phyloP scores from a whole-genome alignment of 2,113 vertebrate genomes.

The Seriola rivoliana region DNA sequence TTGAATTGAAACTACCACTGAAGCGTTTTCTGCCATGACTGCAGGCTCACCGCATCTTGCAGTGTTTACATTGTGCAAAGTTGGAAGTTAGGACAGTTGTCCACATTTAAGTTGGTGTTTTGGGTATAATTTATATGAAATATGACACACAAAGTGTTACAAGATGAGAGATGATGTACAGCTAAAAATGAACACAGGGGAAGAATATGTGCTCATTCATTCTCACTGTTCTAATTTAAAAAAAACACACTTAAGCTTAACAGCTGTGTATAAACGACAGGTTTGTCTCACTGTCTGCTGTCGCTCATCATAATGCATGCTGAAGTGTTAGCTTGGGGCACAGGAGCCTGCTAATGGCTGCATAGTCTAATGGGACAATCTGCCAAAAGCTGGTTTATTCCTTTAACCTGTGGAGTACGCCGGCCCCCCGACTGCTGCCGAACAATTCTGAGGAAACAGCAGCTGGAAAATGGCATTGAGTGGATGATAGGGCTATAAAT shows the following conservation, averaged over 20 bases:
- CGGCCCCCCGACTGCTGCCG: constrained; percentile 28
- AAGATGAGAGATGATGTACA: not conserved
- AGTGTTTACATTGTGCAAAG: not conserved
- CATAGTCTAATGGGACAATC: constrained; percentile 23
- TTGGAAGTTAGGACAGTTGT: too few species aligned
- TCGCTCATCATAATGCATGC: constrained; percentile 19
- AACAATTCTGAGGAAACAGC: constrained; percentile 65
- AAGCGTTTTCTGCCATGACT: not conserved
- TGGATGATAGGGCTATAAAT: constrained; percentile 49
- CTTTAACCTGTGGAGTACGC: constrained; percentile 53
- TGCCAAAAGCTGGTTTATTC: constrained; percentile 23
- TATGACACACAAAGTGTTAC: not conserved
- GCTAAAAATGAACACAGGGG: too few species aligned
- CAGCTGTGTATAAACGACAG: not conserved
- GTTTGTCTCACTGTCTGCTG: constrained; percentile 3
- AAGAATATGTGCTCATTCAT: not conserved
- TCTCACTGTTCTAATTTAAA: not conserved
- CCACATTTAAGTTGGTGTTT: not conserved
- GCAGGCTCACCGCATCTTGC: not conserved
- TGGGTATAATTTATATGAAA: not conserved
- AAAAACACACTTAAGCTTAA: not conserved
- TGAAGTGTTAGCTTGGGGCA: constrained; percentile 12
- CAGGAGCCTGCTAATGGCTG: not conserved
- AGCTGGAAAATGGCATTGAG: constrained; percentile 60
- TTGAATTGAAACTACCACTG: too few species aligned